Evolutionary conservation across 2,113 vertebrate species (phyloP), one percentile per base, ranked within the genome.

Genomic region (Phalacrocorax pelagicus): DNA sequence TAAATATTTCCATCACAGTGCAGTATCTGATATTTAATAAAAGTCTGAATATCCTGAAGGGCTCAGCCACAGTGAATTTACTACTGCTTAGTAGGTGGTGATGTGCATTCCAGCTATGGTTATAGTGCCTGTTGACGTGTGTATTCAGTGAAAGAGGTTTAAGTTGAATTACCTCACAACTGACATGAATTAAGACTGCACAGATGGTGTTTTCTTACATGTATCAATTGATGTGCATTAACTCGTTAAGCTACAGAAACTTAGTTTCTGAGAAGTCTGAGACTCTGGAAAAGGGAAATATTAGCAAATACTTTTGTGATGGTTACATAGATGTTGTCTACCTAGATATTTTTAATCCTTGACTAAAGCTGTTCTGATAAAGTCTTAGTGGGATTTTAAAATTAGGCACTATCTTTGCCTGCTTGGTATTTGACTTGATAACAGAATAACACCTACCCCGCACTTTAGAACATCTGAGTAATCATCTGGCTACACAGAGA

Each of bases 121-220:
- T 77, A 61, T 30, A 83, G 67, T 77, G 62, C 47, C 34, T 94
- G 79, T 75, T 75, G 86, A 86, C 82, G 30, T 88, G 66, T 86
- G 30, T 80, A 32, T 83, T 91, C 83, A 81, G 80, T 81, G 59
- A 88, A 94, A 91, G 89, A 92, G 88, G 74, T 95, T 96, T 91
- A 91, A 88, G 62, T 77, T 94, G 80, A 65, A 96, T 77, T 91
- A 91, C 54, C 58, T 95, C 66, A 77, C 59, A 80, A 86, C 5
- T 65, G 27, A 79, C 47, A 85, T 81, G 90, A 95, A 87, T 90
- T 84, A 93, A 67, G 73, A 87, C 90, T 91, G 62, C 29, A 75
- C 81, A 85, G 87, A 85, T 96, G 71, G 71, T 86, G 62, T 91
- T 94, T 90, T 91, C 78, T 90, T 91, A 67, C 44, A 42, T 95